Evolutionary conservation across 2,797 vertebrate genomes (phyloP), one percentile per base, ranked within the genome.

Genomic region (Prunella strophiata): DNA sequence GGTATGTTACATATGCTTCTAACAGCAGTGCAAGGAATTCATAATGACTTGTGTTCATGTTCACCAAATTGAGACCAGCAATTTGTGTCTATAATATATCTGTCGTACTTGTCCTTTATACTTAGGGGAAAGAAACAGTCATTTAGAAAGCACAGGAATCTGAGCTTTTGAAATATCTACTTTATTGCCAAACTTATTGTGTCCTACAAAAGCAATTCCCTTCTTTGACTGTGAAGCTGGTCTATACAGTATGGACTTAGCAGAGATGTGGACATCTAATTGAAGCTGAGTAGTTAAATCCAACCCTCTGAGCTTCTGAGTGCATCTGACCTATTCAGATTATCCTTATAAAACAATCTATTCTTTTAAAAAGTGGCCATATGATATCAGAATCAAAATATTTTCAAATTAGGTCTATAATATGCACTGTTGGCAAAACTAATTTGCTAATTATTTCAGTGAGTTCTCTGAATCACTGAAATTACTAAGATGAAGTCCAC

Each of bases 1-100:
- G 99, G 99, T 99, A 97, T 7, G 98, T 96, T 75, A 15, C 13
- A 3, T 66, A 3, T 75, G 19, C 25, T 74, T 68, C 36, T 85
- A 72, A 43, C 8, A 65, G 17, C 30, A 29, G 0, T 50, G 17
- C 4, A 58, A 8, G 9, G 11, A 67, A 52, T 85, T 77, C 1
- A 6, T 58, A 36, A 55, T 80, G 11, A 27, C 29, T 88, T 70
- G 20, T 7, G 7, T n/a, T 91, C 58, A 6, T 40, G 7, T 66
- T 59, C 9, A 34, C 18, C 42, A 80, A 73, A 74, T 11, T 34
- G 29, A 55, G 30, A 45, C 11, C 12, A 38, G 19, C 5, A 38
- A 23, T 76, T 84, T 55, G 12, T 82, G 21, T 55, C 30, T 62
- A 11, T 1, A 8, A 7, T 55, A 0, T 38, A 34, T 59, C 36